Conservation (phyloP, 2,888 invertebrate species). For the Adelognathus sp. region DNA sequence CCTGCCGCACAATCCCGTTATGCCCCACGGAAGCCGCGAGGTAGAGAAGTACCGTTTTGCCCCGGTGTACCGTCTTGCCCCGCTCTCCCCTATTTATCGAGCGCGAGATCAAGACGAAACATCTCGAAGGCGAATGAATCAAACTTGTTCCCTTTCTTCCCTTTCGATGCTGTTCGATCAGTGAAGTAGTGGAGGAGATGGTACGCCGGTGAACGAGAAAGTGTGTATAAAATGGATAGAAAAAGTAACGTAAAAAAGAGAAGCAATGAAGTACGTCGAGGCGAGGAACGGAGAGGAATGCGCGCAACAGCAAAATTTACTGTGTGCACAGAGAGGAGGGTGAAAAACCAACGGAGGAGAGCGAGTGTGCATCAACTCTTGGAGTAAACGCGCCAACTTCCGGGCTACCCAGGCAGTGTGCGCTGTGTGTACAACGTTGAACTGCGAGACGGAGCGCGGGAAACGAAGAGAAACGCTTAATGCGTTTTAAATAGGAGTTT, state of each 20-base stretch:
- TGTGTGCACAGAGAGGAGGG: slow-evolving; percentile 24
- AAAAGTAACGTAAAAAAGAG: slow-evolving; percentile 23
- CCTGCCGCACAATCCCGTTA: too few relatives aligned
- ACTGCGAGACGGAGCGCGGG: slow-evolving; percentile 6
- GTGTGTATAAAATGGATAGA: neutral
- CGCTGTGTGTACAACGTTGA: neutral
- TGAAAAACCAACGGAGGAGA: slow-evolving; percentile 9
- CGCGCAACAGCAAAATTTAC: slow-evolving; percentile 46
- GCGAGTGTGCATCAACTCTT: slow-evolving; percentile 2
- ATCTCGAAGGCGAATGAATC: slow-evolving; percentile 45
- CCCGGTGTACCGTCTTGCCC: too few relatives aligned
- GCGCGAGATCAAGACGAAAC: too few relatives aligned
- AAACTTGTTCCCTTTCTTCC: slow-evolving; percentile 37
- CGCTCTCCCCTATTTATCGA: too few relatives aligned
- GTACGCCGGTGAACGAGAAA: neutral
- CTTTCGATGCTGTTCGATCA: slow-evolving; percentile 13
- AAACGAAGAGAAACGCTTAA: slow-evolving; percentile 50
- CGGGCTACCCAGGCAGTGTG: neutral
- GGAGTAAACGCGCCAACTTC: slow-evolving; percentile 25
- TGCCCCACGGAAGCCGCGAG: too few relatives aligned
- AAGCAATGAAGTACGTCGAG: slow-evolving; percentile 49
- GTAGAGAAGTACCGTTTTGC: too few relatives aligned
- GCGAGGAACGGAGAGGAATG: slow-evolving; percentile 41
- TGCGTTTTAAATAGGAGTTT: slow-evolving; percentile 55
- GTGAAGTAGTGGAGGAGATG: slow-evolving; percentile 1